These are phyloP conservation scores for Epinephelus lanceolatus DNA, from an alignment of 2,113 vertebrate genomes.

Conservation along the genomic window DNA sequence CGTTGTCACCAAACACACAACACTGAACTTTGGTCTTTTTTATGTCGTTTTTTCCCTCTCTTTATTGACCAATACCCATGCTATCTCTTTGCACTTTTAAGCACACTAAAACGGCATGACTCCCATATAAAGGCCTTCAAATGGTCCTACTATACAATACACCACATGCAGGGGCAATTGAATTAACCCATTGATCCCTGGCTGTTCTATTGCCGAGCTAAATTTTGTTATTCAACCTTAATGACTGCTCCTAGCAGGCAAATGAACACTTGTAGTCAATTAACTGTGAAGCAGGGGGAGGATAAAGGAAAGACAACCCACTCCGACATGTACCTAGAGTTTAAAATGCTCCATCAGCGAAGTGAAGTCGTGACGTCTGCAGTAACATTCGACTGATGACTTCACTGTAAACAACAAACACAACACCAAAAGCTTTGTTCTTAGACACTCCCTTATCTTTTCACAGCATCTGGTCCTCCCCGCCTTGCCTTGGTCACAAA, in stretches of 20 bases:
- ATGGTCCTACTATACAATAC: slow-evolving; percentile 71
- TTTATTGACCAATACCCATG: slow-evolving; percentile 61
- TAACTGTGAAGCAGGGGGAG: slow-evolving; percentile 66
- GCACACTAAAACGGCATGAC: slow-evolving; percentile 67
- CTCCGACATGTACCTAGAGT: slow-evolving; percentile 43
- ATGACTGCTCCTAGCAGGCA: slow-evolving; percentile 77
- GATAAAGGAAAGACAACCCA: slow-evolving; percentile 61
- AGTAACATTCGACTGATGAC: slow-evolving; percentile 44
- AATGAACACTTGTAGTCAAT: slow-evolving; percentile 84
- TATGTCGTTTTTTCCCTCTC: slow-evolving; percentile 37
- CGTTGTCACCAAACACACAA: slow-evolving; percentile 41
- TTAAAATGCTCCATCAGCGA: slow-evolving; percentile 32
- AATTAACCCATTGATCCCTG: slow-evolving; percentile 82
- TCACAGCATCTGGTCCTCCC: slow-evolving; percentile 78
- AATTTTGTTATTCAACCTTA: slow-evolving; percentile 80
- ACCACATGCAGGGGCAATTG: slow-evolving; percentile 74
- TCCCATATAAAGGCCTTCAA: slow-evolving; percentile 66
- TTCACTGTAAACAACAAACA: slow-evolving; percentile 82
- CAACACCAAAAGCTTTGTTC: slow-evolving; percentile 90
- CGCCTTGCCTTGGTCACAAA: slow-evolving; percentile 84
- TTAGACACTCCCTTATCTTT: slow-evolving; percentile 77
- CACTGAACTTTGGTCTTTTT: slow-evolving; percentile 67
- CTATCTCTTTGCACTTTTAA: slow-evolving; percentile 69
- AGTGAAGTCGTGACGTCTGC: slow-evolving; percentile 27
- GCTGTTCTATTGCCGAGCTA: slow-evolving; percentile 69